Base-by-base conservation (phyloP, 2,888 invertebrate genomes). In the Pseudolycoriella hygida region DNA sequence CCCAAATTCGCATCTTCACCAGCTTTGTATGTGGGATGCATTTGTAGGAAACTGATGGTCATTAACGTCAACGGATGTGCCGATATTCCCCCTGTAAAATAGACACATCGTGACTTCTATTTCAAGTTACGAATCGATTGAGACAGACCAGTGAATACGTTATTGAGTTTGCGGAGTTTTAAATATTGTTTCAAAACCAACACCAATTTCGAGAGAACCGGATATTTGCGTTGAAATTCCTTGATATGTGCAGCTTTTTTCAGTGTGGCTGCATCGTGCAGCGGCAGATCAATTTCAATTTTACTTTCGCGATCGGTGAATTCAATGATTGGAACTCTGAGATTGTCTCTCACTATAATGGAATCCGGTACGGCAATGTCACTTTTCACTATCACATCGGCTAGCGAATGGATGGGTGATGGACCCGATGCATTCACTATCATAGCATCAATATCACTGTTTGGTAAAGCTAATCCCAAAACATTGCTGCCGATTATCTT, bases 131-230 rank as follows among this genome's bases (percentile, higher is more conserved):
- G 34, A 19, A 40, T 17, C 17, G 43, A 41, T 15, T 30, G n/a
- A 18, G 46, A 44, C 14, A 47, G 39, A 54, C 54, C 96, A 51
- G 94, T 96, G 71, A 96, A 99, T 58, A 98, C 97, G 74, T 98
- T 97, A 69, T 98, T 98, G 60, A 98, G 77, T 72, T 96, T 93
- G 59, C 97, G 78, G 71, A 97, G 92, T 53, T 94, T 75, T 53
- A 98, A 78, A 71, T 97, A 98, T 73, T 98, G 97, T 71, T 98
- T 98, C 56, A 99, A 73, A 50, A 98, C 92, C 69, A 97, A 81
- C 58, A 97, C 94, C 60, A 98, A 72, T 58, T 93, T 93, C 45
- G 88, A 82, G 54, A 98, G 73, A 51, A 86, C 83, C 18, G 94
- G 94, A 68, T 80, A 97, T 56, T 78, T 76, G 49, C 78, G 74